These are phyloP conservation scores for Aspidiotus destructor DNA, from an alignment of 2,888 invertebrate genomes.

Conservation along the genomic window DNA sequence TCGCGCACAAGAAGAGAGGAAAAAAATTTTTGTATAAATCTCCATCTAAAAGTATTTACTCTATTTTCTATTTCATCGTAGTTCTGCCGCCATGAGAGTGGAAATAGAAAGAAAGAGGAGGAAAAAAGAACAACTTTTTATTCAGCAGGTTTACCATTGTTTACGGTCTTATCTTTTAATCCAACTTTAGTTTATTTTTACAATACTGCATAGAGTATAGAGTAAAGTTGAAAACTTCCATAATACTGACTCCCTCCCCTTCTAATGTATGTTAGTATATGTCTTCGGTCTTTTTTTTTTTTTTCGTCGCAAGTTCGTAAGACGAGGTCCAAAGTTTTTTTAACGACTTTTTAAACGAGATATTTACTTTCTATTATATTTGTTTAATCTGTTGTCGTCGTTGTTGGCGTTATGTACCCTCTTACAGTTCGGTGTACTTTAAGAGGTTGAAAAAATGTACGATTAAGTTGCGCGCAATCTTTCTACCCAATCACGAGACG, in stretches of 20 bases:
- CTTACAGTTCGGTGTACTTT: too few relatives aligned
- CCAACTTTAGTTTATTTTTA: constrained; percentile 15
- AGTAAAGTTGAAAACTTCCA: constrained; percentile 21
- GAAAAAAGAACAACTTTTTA: constrained; percentile 3
- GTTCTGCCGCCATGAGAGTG: too few relatives aligned
- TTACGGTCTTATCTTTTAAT: constrained; percentile 28
- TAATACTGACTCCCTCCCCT: constrained; percentile 15
- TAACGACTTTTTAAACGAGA: constrained; percentile 29
- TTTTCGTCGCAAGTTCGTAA: background rate
- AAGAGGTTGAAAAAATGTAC: too few relatives aligned
- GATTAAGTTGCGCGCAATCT: too few relatives aligned
- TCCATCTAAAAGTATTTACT: too few relatives aligned
- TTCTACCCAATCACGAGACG: too few relatives aligned
- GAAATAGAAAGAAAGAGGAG: too few relatives aligned
- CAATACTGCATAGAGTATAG: too few relatives aligned
- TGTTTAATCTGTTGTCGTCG: constrained; percentile 10
- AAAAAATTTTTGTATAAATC: too few relatives aligned
- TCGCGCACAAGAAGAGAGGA: too few relatives aligned
- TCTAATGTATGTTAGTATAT: constrained; percentile 7
- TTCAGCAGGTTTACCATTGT: constrained; percentile 30
- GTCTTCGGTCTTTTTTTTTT: constrained; percentile 10
- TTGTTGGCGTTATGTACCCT: background rate
- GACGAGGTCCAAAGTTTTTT: constrained; percentile 11
- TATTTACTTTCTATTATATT: constrained; percentile 26
- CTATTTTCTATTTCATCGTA: too few relatives aligned